A percentile compares a stretch with the other conserved stretches of the same genome.
Conservation (phyloP, 2,113 vertebrate species). For the Phyllostomus hastatus region DNA sequence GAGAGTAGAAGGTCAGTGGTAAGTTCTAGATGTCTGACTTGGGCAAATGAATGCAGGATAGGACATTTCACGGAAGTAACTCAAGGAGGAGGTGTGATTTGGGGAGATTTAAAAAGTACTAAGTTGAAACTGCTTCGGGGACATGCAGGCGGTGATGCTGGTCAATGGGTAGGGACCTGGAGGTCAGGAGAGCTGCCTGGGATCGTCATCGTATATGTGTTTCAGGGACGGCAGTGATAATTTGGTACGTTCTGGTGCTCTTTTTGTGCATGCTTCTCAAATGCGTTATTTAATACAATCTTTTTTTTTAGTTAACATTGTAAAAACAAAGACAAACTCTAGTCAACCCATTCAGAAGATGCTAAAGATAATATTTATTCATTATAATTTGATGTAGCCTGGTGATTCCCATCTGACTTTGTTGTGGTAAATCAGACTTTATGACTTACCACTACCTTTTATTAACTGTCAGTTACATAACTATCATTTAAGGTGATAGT, state of each 20-base stretch:
- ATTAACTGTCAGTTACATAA: slow-evolving; percentile 54
- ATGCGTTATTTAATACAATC: background rate
- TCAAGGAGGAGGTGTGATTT: background rate
- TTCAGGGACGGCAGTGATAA: background rate
- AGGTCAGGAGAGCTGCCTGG: background rate
- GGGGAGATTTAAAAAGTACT: background rate
- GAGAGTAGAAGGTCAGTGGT: background rate
- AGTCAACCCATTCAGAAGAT: background rate
- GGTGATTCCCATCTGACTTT: slow-evolving; percentile 74
- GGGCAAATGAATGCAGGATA: background rate
- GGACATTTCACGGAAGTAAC: background rate
- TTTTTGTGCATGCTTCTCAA: background rate
- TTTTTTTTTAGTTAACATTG: background rate
- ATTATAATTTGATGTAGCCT: background rate
- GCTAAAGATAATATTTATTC: background rate
- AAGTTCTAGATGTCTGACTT: background rate
- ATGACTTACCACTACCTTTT: slow-evolving; percentile 71
- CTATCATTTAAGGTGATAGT: background rate
- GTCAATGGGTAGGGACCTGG: background rate
- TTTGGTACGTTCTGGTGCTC: background rate
- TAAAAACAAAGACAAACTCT: background rate
- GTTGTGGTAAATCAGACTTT: slow-evolving; percentile 70
- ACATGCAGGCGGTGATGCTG: background rate
- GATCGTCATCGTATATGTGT: background rate
- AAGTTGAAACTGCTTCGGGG: background rate